A percentile compares a stretch with the other conserved stretches of the same genome.
Conservation (phyloP, 2,113 vertebrate species). For the Brachypodius melanocephalos region DNA sequence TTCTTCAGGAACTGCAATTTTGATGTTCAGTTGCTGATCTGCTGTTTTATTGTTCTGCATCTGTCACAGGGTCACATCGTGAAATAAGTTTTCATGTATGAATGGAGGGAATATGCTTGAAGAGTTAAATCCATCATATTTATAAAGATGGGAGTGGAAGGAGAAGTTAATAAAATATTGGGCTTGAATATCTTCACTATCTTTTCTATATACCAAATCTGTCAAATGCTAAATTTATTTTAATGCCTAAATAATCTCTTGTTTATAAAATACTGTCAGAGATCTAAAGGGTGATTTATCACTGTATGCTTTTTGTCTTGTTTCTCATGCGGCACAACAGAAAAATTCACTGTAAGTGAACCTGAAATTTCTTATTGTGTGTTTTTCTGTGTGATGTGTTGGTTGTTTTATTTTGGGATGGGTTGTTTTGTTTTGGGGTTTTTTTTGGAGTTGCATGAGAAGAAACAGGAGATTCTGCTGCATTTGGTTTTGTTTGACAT, state of each 20-base stretch:
- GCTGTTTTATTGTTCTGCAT: neutral
- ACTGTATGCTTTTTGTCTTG: slow-evolving; percentile 69
- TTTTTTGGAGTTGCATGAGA: slow-evolving; percentile 2
- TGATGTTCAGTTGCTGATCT: neutral
- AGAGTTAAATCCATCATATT: neutral
- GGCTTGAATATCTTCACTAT: neutral
- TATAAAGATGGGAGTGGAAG: neutral
- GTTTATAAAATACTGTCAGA: neutral
- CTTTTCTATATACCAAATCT: neutral
- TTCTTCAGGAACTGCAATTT: neutral
- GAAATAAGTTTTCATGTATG: neutral
- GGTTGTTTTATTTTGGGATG: neutral
- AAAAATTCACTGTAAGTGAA: slow-evolving; percentile 76
- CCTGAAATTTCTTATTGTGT: slow-evolving; percentile 34
- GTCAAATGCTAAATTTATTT: neutral
- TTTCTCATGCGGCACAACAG: slow-evolving; percentile 72
- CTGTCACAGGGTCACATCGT: neutral
- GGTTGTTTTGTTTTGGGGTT: neutral
- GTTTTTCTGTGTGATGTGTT: slow-evolving; percentile 38
- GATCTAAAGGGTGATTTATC: slow-evolving; percentile 43
- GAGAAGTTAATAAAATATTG: neutral
- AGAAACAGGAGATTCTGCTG: neutral
- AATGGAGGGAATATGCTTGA: neutral
- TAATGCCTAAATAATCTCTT: neutral
- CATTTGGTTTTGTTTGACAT: slow-evolving; percentile 16